These are phyloP conservation scores for Amphipoea oculea DNA, from an alignment of 2,888 invertebrate species.

Conservation along the genomic window DNA sequence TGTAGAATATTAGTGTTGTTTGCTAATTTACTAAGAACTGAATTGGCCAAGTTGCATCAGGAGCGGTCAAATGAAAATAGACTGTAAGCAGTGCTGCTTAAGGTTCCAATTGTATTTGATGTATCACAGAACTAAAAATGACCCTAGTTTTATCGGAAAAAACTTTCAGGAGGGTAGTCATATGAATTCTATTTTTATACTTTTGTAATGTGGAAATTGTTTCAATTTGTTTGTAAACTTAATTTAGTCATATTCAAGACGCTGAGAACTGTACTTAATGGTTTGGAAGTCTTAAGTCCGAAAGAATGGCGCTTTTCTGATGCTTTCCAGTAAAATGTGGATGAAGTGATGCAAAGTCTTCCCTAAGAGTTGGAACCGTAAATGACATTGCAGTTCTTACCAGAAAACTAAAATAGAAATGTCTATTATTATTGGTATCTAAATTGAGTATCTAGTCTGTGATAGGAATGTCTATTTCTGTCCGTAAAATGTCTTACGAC, in stretches of 20 bases:
- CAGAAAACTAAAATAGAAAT: slow-evolving; percentile 34
- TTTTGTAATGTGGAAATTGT: slow-evolving; percentile 32
- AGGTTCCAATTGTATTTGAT: slow-evolving; percentile 52
- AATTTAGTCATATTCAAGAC: slow-evolving; percentile 7
- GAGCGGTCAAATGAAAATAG: slow-evolving; percentile 35
- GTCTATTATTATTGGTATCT: slow-evolving; percentile 64
- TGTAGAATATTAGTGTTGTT: slow-evolving; percentile 23
- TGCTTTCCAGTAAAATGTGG: slow-evolving; percentile 11
- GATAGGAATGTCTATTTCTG: slow-evolving; percentile 78
- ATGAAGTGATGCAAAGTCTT: slow-evolving; percentile 56
- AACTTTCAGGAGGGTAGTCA: neutral
- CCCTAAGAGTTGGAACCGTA: slow-evolving; percentile 48
- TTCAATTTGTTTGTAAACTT: slow-evolving; percentile 6
- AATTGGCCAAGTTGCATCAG: slow-evolving; percentile 42
- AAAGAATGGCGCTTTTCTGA: slow-evolving; percentile 5
- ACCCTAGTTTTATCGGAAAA: slow-evolving; percentile 9
- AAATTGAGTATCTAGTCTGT: slow-evolving; percentile 85
- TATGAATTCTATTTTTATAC: slow-evolving; percentile 36
- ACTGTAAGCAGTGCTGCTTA: slow-evolving; percentile 56
- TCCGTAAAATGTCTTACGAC: slow-evolving; percentile 62
- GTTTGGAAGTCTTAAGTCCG: neutral
- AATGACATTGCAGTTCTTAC: slow-evolving; percentile 46
- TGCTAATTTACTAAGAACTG: slow-evolving; percentile 11
- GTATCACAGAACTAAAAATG: slow-evolving; percentile 26
- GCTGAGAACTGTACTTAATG: slow-evolving; percentile 44